A percentile compares a stretch with the other conserved stretches of the same genome.
These are phyloP conservation scores for Eupithecia subfuscata DNA, from an alignment of 2,888 invertebrate species.

Conservation along the genomic window DNA sequence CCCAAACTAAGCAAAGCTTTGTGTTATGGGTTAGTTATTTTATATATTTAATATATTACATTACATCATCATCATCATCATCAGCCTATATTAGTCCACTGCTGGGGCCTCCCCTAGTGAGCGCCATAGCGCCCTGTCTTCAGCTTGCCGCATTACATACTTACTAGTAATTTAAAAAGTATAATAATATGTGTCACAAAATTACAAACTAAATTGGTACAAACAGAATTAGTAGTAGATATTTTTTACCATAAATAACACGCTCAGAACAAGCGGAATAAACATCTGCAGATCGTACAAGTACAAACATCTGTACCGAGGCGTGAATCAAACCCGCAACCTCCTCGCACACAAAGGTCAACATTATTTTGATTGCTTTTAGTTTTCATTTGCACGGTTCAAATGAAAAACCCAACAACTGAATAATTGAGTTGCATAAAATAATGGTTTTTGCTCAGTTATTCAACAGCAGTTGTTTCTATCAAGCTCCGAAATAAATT, in stretches of 20 bases:
- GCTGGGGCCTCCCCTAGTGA: no score
- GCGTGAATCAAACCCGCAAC: neutral
- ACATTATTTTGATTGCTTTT: neutral
- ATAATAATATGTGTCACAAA: no score
- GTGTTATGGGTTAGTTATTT: no score
- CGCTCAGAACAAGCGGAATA: neutral
- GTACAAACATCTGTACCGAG: neutral
- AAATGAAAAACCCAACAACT: neutral
- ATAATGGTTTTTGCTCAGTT: neutral
- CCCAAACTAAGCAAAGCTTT: no score
- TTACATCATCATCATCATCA: no score
- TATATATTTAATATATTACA: no score
- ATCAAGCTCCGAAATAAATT: neutral
- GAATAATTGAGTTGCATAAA: neutral
- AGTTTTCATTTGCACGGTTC: conserved; percentile 1
- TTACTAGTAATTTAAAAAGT: no score
- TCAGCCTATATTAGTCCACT: no score
- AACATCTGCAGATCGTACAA: neutral
- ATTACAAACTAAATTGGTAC: no score
- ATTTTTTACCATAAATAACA: neutral
- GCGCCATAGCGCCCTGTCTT: no score
- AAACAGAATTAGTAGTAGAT: no score
- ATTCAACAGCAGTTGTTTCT: neutral
- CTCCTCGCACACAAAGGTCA: neutral
- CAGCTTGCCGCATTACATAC: no score